Base-by-base conservation (phyloP, 2,888 invertebrate genomes). In the Lissocephala sabroskyi region DNA sequence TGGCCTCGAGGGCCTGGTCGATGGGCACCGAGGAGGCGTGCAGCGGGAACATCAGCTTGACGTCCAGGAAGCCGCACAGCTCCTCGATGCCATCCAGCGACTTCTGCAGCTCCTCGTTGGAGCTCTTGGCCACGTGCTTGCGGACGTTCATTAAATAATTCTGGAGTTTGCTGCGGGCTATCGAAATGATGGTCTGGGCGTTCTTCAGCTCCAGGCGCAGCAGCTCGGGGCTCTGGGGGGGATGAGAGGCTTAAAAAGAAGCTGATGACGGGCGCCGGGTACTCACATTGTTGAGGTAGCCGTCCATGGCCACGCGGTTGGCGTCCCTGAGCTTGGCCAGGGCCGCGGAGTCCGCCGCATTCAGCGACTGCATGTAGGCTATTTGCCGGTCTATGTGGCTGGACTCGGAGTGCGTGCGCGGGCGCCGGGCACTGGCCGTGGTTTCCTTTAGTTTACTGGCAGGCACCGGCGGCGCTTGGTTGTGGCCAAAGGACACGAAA, bases 71-170 rank as follows among this genome's bases (percentile, higher is more conserved):
- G 17, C 74, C 70, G 49, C 83, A 81, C 41, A 86, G 79, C 65
- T 87, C 86, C 44, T 86, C 84, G 23, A 87, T 86, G 6, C 86
- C 86, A 60, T 86, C 85, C n/a, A 87, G 62, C 0, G 86, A 84
- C 43, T 84, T 79, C 35, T 82, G 84, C 1, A 78, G 47, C 29
- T 82, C 79, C 14, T 81, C 66, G 6, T 79, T 65, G 11, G 49
- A 43, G 13, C 78, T 70, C 17, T 65, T 73, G 37, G 75, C 62
- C 32, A 84, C 62, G 46, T 84, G 77, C 42, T 80, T 77, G n/a
- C 82, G 81, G 28, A 86, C 73, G 2, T 79, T 79, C n/a, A 58
- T 55, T 39, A 86, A 66, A 71, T 86, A 86, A 23, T 83, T 82
- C 26, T 79, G 68, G 28, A 87, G 57, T 59, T 87, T 87, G 49